Evolutionary conservation across 2,797 vertebrate genomes (phyloP), one percentile per base, ranked within the genome.

Genomic region (Chaenodraco wilsoni): DNA sequence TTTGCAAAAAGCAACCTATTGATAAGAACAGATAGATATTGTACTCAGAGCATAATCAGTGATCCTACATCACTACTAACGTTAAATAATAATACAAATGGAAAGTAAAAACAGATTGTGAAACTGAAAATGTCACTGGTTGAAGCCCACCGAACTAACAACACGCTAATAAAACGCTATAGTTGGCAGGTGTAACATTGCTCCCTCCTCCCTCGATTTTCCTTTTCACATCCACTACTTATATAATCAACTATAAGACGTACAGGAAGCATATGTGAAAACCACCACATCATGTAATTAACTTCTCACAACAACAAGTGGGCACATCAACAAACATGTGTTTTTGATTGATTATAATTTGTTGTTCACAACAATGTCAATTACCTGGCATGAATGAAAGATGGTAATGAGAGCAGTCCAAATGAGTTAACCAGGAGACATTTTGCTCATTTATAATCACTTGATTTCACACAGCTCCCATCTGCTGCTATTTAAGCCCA

Each of bases 401-500:
- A 68, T 19, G 52, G 48, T 72, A 55, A 74, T 61, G 17, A 71
- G 17, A 49, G 31, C 9, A 31, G 48, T 49, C 40, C 15, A 37
- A 54, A 33, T 50, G 46, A 76, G 31, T 65, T 78, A 65, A 69
- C 68, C 33, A 60, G 37, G 58, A 60, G 40, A 62, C 41, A 59
- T 82, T 67, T 65, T 61, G 66, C 31, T 46, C 62, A 54, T 77
- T 84, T 12, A 5, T 62, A 72, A 64, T 72, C 44, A 52, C 40
- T 62, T 66, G 48, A 71, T 76, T 78, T 72, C 57, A 64, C 74
- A 55, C 74, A 55, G 57, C 50, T 61, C 57, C 58, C 65, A 79
- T 83, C 76, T 74, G 76, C 57, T 51, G 69, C 68, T 50, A 50
- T 72, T 79, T 27, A 62, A 46, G 68, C 33, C 70, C 65, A 40